These are phyloP conservation scores for Caretta caretta DNA, from an alignment of 2,113 vertebrate genomes.

Conservation along the genomic window DNA sequence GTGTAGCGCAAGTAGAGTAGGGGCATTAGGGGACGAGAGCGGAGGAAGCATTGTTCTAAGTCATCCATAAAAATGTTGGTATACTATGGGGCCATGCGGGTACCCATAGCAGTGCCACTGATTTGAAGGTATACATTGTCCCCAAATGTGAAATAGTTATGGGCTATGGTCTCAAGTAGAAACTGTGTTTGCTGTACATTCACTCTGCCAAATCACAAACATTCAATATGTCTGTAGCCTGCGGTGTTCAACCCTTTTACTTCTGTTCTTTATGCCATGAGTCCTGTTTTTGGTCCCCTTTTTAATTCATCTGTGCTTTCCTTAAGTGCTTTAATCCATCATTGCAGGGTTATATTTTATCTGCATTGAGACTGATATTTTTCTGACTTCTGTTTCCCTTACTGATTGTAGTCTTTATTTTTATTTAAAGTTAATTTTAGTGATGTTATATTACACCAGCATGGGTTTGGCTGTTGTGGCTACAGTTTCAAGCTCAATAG, in stretches of 20 bases:
- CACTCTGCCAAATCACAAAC: neutral
- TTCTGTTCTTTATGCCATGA: neutral
- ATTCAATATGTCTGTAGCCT: neutral
- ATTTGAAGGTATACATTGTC: too few relatives aligned
- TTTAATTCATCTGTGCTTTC: neutral
- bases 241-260: neutral
- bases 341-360: neutral
- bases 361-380: neutral
- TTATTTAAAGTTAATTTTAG: too few relatives aligned
- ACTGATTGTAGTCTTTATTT: neutral
- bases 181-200: neutral
- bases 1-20: too few relatives aligned
- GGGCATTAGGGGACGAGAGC: too few relatives aligned
- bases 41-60: too few relatives aligned
- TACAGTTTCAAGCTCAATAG: too few relatives aligned
- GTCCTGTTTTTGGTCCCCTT: neutral
- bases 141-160: too few relatives aligned
- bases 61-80: too few relatives aligned
- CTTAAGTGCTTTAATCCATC: neutral
- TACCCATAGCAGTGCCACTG: too few relatives aligned
- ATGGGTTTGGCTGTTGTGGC: too few relatives aligned
- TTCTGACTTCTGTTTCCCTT: neutral
- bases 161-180: neutral
- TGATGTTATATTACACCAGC: too few relatives aligned
- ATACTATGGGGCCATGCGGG: too few relatives aligned